These are phyloP conservation scores for Antrozous pallidus DNA, from an alignment of 2,797 vertebrate species.

Conservation along the genomic window DNA sequence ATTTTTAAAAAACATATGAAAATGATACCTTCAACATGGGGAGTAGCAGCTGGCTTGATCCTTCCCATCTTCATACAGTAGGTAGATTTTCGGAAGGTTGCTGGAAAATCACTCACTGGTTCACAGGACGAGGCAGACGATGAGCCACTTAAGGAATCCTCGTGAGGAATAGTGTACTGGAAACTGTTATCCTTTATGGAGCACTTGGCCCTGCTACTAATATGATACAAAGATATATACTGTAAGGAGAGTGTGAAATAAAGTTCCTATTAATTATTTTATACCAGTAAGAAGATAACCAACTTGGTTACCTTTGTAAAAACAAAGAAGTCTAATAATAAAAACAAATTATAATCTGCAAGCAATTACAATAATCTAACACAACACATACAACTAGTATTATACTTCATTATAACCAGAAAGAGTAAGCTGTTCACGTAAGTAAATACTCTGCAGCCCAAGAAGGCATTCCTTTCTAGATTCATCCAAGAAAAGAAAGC, in stretches of 20 bases:
- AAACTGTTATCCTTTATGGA: slow-evolving; percentile 75
- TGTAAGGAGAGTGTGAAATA: background rate
- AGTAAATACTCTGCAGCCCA: background rate
- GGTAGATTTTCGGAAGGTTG: slow-evolving; percentile 76
- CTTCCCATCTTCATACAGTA: slow-evolving; percentile 84
- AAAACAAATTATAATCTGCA: background rate
- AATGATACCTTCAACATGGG: slow-evolving; percentile 66
- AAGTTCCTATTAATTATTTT: background rate
- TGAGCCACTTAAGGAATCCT: slow-evolving; percentile 68
- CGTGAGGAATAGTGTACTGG: slow-evolving; percentile 59
- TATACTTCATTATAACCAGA: background rate
- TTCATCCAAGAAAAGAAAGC: slow-evolving; percentile 21
- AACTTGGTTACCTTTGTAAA: slow-evolving; percentile 22
- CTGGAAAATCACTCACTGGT: slow-evolving; percentile 63
- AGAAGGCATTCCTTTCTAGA: background rate
- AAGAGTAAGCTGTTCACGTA: background rate
- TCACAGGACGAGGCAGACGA: slow-evolving; percentile 65
- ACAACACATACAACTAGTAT: background rate
- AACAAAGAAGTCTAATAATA: slow-evolving; percentile 40
- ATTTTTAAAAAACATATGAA: background rate
- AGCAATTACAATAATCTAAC: background rate
- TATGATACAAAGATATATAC: slow-evolving; percentile 9
- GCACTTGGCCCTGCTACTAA: slow-evolving; percentile 70
- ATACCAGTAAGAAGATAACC: slow-evolving; percentile 24
- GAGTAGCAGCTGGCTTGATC: slow-evolving; percentile 65